Evolutionary conservation across 2,113 vertebrate genomes (phyloP), one percentile per base, ranked within the genome.

Genomic region (Cynocephalus volans): DNA sequence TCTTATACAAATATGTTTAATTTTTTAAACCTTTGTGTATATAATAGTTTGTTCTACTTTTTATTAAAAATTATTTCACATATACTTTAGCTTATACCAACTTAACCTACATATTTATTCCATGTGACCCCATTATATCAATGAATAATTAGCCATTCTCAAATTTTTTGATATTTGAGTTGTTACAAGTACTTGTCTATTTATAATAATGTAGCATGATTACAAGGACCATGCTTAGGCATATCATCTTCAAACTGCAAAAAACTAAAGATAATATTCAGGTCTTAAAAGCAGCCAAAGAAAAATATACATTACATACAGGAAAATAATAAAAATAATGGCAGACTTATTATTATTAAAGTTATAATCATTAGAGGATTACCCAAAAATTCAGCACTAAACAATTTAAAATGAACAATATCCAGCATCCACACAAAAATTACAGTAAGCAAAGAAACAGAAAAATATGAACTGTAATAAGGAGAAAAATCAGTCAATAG

Each of bases 1-100:
- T 75, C 50, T 83, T 72, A 52, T 56, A 54, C 11, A 92, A 65
- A 31, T 64, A 64, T 54, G 92, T 80, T 94, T 87, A 60, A 76
- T 88, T 87, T 87, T 88, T 93, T 56, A 92, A 92, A 67, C n/a
- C 24, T 89, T 72, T 67, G 14, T 80, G 19, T 65, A 79, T 56
- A 62, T 76, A 72, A n/a, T 41, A 41, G 41, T 41, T 41, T 41
- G 41, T 85, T 76, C 75, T 26, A 65, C 41, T 23, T 70, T 72
- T 79, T 88, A 81, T 26, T 82, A 90, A 76, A 94, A 2, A 82
- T 64, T 67, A 69, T 84, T 56, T 94, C 10, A 56, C 67, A 41
- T 73, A 60, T 4, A 70, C 5, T 87, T 93, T 83, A 82, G 24
- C 48, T 52, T 90, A 13, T 64, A 70, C 56, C 36, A 73, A 33